Conservation (phyloP, 1,140 invertebrate species). For the Babylonia areolata region DNA sequence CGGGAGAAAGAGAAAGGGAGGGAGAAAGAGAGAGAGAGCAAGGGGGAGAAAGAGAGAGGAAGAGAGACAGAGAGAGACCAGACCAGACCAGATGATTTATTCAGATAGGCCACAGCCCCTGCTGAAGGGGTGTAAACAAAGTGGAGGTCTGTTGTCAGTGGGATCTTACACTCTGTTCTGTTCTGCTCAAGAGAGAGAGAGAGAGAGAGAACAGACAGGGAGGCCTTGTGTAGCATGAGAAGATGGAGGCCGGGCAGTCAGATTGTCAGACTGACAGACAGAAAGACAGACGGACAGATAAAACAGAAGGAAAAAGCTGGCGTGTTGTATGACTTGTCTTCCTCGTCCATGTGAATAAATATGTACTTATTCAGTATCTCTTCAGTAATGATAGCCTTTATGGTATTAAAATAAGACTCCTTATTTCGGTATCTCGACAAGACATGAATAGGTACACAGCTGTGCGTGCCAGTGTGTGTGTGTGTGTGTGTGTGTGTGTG, state of each 20-base stretch:
- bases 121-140: background rate
- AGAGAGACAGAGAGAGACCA: background rate
- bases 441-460: background rate
- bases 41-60: background rate
- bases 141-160: too few species aligned
- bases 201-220: background rate
- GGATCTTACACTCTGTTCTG: too few species aligned
- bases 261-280: background rate
- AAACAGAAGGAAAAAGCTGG: too few species aligned
- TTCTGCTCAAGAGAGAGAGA: too few species aligned
- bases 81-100: too few species aligned
- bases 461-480: background rate
- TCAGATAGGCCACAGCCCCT: background rate
- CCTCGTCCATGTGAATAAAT: too few species aligned
- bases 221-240: background rate
- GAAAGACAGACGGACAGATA: background rate
- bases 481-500: constrained; percentile 4
- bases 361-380: too few species aligned
- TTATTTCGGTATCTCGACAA: too few species aligned
- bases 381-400: too few species aligned
- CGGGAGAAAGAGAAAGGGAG: too few species aligned
- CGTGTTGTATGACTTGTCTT: too few species aligned
- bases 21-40: background rate
- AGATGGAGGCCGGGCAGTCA: background rate
- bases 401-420: too few species aligned